Conservation (phyloP, 2,113 vertebrate genomes). For the Planiliza haematocheilus region DNA sequence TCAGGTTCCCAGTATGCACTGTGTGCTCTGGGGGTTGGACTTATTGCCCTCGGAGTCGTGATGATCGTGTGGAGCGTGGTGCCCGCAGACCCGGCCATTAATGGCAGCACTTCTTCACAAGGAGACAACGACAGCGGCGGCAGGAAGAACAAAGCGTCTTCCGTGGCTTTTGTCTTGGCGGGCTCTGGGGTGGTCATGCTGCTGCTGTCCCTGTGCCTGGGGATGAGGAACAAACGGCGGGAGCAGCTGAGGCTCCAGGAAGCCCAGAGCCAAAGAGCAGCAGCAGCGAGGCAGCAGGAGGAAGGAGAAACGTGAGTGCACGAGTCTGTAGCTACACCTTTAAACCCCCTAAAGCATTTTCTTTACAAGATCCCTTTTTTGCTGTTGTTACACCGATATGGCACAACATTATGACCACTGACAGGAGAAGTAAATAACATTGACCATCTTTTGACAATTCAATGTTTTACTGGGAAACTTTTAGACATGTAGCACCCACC, state of each 20-base stretch:
- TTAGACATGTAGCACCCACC: too few relatives aligned
- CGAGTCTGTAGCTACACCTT: not conserved
- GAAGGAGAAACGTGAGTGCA: constrained; percentile 70
- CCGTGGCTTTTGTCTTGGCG: constrained; percentile 92
- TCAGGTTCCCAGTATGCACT: constrained; percentile 92
- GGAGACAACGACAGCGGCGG: not conserved
- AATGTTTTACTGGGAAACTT: too few relatives aligned
- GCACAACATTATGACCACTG: too few relatives aligned
- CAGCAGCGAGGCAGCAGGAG: constrained; percentile 25
- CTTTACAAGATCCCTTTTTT: too few relatives aligned
- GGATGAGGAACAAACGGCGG: constrained; percentile 87
- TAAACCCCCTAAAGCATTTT: not conserved
- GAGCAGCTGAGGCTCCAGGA: constrained; percentile 73
- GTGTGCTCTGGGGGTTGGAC: constrained; percentile 92
- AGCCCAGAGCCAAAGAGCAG: constrained; percentile 43
- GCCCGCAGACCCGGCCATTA: constrained; percentile 73
- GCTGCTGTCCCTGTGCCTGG: constrained; percentile 91
- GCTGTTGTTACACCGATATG: too few relatives aligned
- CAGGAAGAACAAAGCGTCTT: constrained; percentile 87
- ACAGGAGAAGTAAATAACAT: too few relatives aligned
- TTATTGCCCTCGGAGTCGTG: constrained; percentile 92
- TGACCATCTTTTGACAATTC: too few relatives aligned
- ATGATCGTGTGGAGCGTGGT: constrained; percentile 97
- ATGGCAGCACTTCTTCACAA: constrained; percentile 67
- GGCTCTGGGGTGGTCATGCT: constrained; percentile 89